phyloP scores from a whole-genome alignment of 1,140 invertebrate genomes.

The Drosophila eugracilis region DNA sequence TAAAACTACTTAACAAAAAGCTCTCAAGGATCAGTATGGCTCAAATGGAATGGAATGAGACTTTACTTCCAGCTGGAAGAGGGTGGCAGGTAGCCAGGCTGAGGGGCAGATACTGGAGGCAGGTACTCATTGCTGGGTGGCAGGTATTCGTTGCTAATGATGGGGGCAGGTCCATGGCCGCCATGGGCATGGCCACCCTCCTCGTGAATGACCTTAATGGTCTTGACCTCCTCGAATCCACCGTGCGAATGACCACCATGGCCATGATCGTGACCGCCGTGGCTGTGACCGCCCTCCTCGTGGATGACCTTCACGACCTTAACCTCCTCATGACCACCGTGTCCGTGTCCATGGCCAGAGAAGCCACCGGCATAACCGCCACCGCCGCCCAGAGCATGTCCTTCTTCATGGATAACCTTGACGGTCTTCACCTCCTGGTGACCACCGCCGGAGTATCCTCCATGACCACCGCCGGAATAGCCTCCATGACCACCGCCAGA shows the following conservation, averaged over 20 bases:
- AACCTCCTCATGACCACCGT: slow-evolving; percentile 59
- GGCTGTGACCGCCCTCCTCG: slow-evolving; percentile 56
- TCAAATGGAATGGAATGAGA: slow-evolving; percentile 43
- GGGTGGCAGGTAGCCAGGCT: slow-evolving; percentile 66
- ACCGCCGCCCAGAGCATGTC: slow-evolving; percentile 47
- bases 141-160: slow-evolving; percentile 56
- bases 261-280: slow-evolving; percentile 36
- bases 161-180: slow-evolving; percentile 22
- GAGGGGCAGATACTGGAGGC: slow-evolving; percentile 47
- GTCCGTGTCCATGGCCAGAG: slow-evolving; percentile 44
- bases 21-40: slow-evolving; percentile 47
- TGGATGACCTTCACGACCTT: slow-evolving; percentile 68
- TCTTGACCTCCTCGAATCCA: slow-evolving; percentile 57
- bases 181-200: slow-evolving; percentile 39
- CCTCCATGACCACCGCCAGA: slow-evolving; percentile 13
- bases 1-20: slow-evolving; percentile 79
- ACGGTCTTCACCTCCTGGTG: slow-evolving; percentile 70
- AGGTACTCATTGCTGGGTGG: slow-evolving; percentile 60
- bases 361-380: slow-evolving; percentile 52
- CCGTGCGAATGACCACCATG: slow-evolving; percentile 32
- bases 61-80: slow-evolving; percentile 69
- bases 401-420: slow-evolving; percentile 65
- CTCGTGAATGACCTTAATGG: slow-evolving; percentile 73
- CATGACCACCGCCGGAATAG: slow-evolving; percentile 37
- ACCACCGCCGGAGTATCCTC: slow-evolving; percentile 22